Percentiles rank a stretch among this genome's conserved stretches.
Conservation (phyloP, 2,888 invertebrate genomes). For the Smittia sp. region DNA sequence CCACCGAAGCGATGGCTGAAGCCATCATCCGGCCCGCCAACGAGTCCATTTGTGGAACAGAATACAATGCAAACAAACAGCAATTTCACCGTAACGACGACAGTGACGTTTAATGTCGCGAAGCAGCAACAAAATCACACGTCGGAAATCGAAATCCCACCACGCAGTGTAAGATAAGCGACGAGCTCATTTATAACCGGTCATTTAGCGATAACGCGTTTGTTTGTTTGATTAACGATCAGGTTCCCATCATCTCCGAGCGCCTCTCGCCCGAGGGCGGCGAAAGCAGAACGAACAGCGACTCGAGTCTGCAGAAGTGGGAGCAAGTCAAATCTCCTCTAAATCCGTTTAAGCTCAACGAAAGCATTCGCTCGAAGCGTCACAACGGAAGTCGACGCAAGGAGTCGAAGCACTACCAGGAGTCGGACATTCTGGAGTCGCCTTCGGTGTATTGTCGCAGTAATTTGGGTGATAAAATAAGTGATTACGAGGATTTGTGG, state of each 20-base stretch:
- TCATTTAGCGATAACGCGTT: not conserved
- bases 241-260: constrained; percentile 57
- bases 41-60: constrained; percentile 52
- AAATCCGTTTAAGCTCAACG: constrained; percentile 47
- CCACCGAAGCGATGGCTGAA: constrained; percentile 85
- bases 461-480: constrained; percentile 85
- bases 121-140: constrained; percentile 36
- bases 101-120: constrained; percentile 75
- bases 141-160: constrained; percentile 39
- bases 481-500: constrained; percentile 96
- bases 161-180: constrained; percentile 16
- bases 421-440: constrained; percentile 81
- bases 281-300: constrained; percentile 49
- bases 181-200: not conserved
- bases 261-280: constrained; percentile 68
- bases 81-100: constrained; percentile 81
- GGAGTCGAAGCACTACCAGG: constrained; percentile 71
- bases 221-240: not conserved
- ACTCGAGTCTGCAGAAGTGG: constrained; percentile 50
- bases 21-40: constrained; percentile 58
- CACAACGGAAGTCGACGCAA: constrained; percentile 59
- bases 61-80: constrained; percentile 58
- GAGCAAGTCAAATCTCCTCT: constrained; percentile 13
- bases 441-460: constrained; percentile 74
- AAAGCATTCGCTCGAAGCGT: constrained; percentile 55